Conservation (phyloP, 2,113 vertebrate genomes). For the Carollia perspicillata region DNA sequence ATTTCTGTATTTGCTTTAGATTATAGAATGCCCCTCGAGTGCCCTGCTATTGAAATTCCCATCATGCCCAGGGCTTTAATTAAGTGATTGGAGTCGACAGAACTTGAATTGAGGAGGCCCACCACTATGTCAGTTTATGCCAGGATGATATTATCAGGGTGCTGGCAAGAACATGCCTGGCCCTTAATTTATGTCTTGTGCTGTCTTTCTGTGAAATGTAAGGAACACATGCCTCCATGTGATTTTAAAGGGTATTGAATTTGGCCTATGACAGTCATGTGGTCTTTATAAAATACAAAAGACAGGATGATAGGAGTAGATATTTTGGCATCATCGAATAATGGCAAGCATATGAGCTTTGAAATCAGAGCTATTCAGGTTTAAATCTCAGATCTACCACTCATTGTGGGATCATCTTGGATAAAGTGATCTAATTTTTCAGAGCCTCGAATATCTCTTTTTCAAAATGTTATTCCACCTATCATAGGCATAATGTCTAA, state of each 20-base stretch:
- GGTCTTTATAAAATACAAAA: slow-evolving; percentile 3
- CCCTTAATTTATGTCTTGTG: slow-evolving; percentile 67
- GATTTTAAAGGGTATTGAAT: slow-evolving; percentile 41
- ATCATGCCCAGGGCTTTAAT: slow-evolving; percentile 80
- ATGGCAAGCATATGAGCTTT: not conserved
- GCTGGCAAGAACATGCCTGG: slow-evolving; percentile 42
- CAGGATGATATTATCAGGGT: slow-evolving; percentile 66
- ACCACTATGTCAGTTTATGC: slow-evolving; percentile 61
- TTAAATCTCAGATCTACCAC: not conserved
- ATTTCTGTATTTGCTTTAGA: slow-evolving; percentile 77
- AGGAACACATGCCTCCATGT: slow-evolving; percentile 4
- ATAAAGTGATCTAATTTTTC: not conserved
- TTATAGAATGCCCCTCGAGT: slow-evolving; percentile 71
- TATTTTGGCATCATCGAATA: not conserved
- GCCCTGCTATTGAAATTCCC: slow-evolving; percentile 78
- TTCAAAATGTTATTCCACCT: not conserved
- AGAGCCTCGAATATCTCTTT: not conserved
- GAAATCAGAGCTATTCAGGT: not conserved
- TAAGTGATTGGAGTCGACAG: slow-evolving; percentile 74
- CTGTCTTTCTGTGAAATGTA: slow-evolving; percentile 24
- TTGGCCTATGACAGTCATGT: not conserved
- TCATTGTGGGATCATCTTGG: not conserved
- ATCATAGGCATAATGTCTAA: not conserved
- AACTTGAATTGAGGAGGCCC: slow-evolving; percentile 70
- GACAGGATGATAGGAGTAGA: not conserved